Conservation (phyloP, 2,113 vertebrate genomes). For the Gallinago paraguaiae region DNA sequence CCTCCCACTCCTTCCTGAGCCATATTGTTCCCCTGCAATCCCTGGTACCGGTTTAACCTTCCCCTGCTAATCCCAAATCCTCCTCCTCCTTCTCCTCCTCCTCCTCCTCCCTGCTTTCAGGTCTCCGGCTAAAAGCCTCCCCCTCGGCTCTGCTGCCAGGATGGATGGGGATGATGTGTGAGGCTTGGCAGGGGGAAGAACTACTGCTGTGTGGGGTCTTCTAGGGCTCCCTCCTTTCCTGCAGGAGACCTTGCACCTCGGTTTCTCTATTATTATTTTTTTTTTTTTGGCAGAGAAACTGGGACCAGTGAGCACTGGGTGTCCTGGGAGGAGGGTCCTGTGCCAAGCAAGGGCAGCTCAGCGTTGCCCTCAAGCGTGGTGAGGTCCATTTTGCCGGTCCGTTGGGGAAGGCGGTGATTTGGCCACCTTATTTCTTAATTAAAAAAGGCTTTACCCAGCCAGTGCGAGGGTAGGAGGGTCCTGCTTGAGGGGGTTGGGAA, state of each 20-base stretch:
- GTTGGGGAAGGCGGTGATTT: neutral
- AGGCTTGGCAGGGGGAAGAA: no score
- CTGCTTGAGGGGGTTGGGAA: neutral
- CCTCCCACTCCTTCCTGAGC: neutral
- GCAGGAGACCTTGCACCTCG: neutral
- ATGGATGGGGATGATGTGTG: accelerated
- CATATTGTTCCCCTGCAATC: neutral
- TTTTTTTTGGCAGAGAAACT: neutral
- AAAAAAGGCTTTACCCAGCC: neutral
- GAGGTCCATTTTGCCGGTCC: neutral
- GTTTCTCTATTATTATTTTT: neutral
- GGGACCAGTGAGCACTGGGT: neutral
- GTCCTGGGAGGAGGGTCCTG: neutral
- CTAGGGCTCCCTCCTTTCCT: neutral
- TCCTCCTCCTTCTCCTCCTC: neutral
- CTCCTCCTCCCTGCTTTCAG: neutral
- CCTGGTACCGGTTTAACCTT: neutral
- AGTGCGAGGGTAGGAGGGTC: neutral
- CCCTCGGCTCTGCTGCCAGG: neutral
- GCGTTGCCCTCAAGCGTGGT: accelerated
- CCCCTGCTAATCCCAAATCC: neutral
- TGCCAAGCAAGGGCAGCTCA: neutral
- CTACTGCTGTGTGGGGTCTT: neutral
- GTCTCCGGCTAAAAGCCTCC: neutral
- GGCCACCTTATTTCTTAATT: neutral